A percentile compares a stretch with the other conserved stretches of the same genome.
Conservation (phyloP, 2,888 invertebrate genomes). For the Dynastes grantii region DNA sequence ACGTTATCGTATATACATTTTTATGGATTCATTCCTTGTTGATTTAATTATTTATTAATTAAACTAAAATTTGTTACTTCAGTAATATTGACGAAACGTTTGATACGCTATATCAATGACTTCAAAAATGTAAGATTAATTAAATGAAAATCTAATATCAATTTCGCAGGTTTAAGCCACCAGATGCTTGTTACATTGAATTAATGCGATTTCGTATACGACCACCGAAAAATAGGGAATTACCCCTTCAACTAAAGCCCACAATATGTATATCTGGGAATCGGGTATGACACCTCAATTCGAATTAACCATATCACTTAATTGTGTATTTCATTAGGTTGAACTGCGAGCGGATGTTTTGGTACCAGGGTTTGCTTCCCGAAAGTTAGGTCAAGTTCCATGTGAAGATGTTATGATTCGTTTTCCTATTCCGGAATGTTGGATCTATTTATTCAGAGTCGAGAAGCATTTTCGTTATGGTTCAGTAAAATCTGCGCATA, state of each 20-base stretch:
- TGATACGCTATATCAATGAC: too few species aligned
- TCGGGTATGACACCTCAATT: constrained; percentile 74
- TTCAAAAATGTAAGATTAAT: too few species aligned
- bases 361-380: constrained; percentile 97
- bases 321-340: constrained; percentile 73
- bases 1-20: constrained; percentile 58
- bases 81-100: too few species aligned
- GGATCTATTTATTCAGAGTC: constrained; percentile 99
- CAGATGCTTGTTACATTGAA: constrained; percentile 98
- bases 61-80: too few species aligned
- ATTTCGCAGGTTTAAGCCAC: constrained; percentile 89
- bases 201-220: constrained; percentile 95
- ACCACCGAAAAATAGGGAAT: constrained; percentile 95
- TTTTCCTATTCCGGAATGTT: constrained; percentile 98
- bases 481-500: constrained; percentile 95
- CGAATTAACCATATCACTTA: not conserved
- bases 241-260: constrained; percentile 95
- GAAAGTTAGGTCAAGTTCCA: constrained; percentile 95
- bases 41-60: too few species aligned
- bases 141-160: not conserved
- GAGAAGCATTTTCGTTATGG: constrained; percentile 99
- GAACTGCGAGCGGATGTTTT: constrained; percentile 96
- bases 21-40: not conserved
- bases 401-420: constrained; percentile 97
- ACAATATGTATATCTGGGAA: constrained; percentile 91